Evolutionary conservation across 2,888 invertebrate species (phyloP).

Genomic region (Hoplodrina ambigua): DNA sequence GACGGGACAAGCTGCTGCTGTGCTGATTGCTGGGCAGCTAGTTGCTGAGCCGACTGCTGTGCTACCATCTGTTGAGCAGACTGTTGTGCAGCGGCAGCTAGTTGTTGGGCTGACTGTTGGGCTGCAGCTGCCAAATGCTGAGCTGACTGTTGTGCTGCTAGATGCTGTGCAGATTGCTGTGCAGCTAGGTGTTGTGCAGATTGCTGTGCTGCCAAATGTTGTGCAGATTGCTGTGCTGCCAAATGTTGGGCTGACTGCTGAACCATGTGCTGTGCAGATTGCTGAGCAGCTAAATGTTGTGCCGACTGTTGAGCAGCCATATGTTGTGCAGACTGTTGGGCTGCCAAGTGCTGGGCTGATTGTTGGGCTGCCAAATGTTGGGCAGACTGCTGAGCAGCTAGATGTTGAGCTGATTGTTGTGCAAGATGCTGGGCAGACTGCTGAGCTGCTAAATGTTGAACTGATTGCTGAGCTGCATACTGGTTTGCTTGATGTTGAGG

Average conservation of each 20-base stretch:
- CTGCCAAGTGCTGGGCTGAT: slow-evolving; percentile 78
- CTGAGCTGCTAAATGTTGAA: slow-evolving; percentile 81
- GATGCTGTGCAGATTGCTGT: slow-evolving; percentile 69
- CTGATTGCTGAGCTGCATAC: slow-evolving; percentile 83
- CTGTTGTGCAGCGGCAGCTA: slow-evolving; percentile 77
- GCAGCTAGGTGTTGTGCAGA: slow-evolving; percentile 73
- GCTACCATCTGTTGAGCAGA: slow-evolving; percentile 76
- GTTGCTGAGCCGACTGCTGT: slow-evolving; percentile 82
- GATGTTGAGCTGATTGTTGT: slow-evolving; percentile 79
- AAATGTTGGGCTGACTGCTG: slow-evolving; percentile 76
- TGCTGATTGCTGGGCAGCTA: slow-evolving; percentile 84
- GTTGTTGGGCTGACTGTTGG: slow-evolving; percentile 81
- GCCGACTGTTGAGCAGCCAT: slow-evolving; percentile 80
- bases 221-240: slow-evolving; percentile 69
- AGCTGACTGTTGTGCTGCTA: slow-evolving; percentile 78
- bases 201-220: slow-evolving; percentile 72
- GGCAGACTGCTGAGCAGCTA: slow-evolving; percentile 76
- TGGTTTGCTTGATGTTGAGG: slow-evolving; percentile 83
- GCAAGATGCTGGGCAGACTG: slow-evolving; percentile 76
- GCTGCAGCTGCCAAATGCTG: slow-evolving; percentile 78
- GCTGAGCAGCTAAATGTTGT: slow-evolving; percentile 75
- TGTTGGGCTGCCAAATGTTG: slow-evolving; percentile 79
- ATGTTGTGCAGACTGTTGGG: slow-evolving; percentile 82
- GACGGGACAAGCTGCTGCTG: slow-evolving; percentile 84
- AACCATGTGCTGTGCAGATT: slow-evolving; percentile 75